Conservation (phyloP, 2,113 vertebrate species). For the Cercocebus atys region DNA sequence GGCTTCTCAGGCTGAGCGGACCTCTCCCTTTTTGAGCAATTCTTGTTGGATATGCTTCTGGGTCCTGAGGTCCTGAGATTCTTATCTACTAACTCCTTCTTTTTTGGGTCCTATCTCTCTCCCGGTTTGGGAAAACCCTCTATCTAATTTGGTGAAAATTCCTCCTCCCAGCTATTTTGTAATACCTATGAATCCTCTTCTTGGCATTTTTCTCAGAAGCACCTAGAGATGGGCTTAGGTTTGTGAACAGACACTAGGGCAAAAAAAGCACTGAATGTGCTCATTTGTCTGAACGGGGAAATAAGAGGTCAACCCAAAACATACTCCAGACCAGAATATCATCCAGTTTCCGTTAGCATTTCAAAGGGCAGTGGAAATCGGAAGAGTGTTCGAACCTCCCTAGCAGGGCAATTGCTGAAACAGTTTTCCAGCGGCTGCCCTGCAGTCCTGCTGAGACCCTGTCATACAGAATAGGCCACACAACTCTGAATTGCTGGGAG, state of each 20-base stretch:
- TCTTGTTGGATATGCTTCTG: background rate
- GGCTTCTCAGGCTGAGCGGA: no score
- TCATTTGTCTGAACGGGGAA: background rate
- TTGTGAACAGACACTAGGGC: no score
- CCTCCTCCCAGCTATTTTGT: background rate
- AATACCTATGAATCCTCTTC: background rate
- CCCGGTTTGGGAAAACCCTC: background rate
- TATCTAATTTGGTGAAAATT: background rate
- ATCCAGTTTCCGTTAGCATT: background rate
- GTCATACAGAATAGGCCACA: no score
- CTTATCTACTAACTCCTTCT: background rate
- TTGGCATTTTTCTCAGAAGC: no score
- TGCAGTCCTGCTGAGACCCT: background rate
- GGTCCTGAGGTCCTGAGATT: background rate
- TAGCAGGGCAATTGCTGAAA: no score
- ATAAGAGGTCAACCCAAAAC: background rate
- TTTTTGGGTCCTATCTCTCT: background rate
- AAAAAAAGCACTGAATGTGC: background rate
- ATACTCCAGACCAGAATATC: background rate
- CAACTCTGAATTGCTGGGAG: background rate
- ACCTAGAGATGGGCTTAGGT: background rate
- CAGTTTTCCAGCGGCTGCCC: background rate
- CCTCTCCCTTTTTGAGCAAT: background rate
- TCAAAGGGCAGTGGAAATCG: background rate
- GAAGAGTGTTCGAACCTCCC: accelerated